Base-by-base conservation (phyloP, 2,113 vertebrate genomes). In the Zingel zingel region DNA sequence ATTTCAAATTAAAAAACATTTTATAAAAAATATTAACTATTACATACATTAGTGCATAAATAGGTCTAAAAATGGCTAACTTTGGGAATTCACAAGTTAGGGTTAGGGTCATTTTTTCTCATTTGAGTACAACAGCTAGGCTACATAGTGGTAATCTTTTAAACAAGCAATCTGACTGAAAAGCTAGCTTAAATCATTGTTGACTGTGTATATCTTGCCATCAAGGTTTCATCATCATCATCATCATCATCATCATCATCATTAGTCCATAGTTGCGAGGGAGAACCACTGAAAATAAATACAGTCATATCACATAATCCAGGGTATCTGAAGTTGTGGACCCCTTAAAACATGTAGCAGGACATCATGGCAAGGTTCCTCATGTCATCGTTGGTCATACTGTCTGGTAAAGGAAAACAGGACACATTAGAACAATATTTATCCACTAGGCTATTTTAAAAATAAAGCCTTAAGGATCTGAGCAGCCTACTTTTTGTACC, bases 311-410 rank as follows among this genome's bases (percentile, higher is more conserved):
- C 67, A 82, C 70, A 86, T 85, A 77, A 9, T 85, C 27, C 71
- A 65, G 63, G 74, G 76, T 30, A 7, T 76, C 8, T 13, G 70
- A 51, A 6, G 67, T 2, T 15, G 64, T 2, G 19, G 61, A 36
- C 12, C 45, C 45, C 4, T 91, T 77, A 94, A 70, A 94, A 87
- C 92, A 94, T 92, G 84, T 86, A 86, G 76, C 90, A 90, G 57
- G 93, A 76, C 94, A 95, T 95, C 88, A 94, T 47, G 58, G 93
- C 91, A 18, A 95, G 48, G 86, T 75, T 85, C 61, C 76, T 91
- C 14, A 95, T 1, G 5, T 96, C 95, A 0, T 77, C 88, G 18
- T 23, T 27, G 39, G 87, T 93, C 64, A 94, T 66, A 45, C 59
- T 90, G n/a, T 84, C 91, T 94, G 84, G 21, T 7, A 54, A 80